phyloP scores from a whole-genome alignment of 1,140 invertebrate species.

The Cryptotermes secundus region DNA sequence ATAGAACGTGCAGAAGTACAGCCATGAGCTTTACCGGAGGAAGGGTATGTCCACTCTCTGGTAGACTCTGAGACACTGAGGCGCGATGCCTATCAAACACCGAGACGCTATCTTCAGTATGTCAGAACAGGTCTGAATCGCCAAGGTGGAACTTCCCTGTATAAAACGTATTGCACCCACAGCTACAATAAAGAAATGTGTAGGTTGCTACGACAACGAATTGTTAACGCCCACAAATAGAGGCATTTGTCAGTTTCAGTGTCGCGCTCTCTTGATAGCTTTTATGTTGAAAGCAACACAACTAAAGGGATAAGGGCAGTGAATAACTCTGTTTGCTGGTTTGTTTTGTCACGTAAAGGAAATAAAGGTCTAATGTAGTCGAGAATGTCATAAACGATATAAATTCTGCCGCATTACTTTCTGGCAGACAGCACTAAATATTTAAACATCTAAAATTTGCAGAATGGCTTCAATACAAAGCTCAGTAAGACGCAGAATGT shows the following conservation, averaged over 20 bases:
- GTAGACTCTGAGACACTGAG: neutral
- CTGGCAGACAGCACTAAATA: no score
- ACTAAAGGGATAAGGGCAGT: neutral
- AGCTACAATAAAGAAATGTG: neutral
- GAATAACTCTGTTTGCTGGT: neutral
- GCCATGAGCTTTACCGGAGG: neutral
- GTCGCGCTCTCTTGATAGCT: neutral
- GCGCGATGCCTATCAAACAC: neutral
- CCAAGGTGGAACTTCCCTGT: neutral
- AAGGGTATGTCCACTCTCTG: neutral
- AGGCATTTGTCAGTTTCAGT: neutral
- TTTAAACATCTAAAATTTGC: no score
- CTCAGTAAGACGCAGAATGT: no score
- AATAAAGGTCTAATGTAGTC: no score
- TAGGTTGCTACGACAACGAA: neutral
- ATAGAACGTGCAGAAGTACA: no score
- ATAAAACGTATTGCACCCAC: neutral
- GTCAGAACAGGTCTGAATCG: neutral
- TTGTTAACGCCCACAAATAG: neutral
- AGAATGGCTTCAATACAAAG: no score
- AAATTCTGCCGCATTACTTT: no score
- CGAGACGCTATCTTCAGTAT: neutral
- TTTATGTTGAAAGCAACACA: slow-evolving; percentile 1
- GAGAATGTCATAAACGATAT: no score
- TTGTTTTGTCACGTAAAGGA: neutral